Evolutionary conservation across 2,888 invertebrate genomes (phyloP).

Genomic region (Atherix ibis): DNA sequence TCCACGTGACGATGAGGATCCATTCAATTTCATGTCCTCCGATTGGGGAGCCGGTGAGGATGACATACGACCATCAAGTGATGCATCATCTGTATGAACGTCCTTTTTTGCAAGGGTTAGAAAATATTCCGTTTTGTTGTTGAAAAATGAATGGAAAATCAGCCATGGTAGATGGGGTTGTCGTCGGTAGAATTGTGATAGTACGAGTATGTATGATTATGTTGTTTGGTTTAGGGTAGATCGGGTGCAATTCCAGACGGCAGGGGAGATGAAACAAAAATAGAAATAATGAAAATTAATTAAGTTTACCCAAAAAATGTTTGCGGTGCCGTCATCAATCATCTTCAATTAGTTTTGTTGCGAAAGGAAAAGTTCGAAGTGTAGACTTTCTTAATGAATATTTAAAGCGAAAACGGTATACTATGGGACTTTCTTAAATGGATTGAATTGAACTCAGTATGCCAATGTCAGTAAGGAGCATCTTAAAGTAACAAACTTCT

Average conservation of each 20-base stretch:
- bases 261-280: constrained; percentile 2
- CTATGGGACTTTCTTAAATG: no score
- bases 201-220: no score
- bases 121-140: no score
- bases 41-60: constrained; percentile 22
- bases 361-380: constrained; percentile 6
- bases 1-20: constrained; percentile 28
- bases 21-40: constrained; percentile 24
- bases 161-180: neutral
- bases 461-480: no score
- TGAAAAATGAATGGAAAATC: no score
- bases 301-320: constrained; percentile 10
- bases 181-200: neutral
- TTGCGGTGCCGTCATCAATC: constrained; percentile 12
- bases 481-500: no score
- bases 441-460: no score
- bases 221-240: no score
- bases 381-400: constrained; percentile 8
- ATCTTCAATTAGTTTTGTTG: constrained; percentile 9
- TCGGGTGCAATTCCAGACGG: no score
- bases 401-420: constrained; percentile 2
- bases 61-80: constrained; percentile 25
- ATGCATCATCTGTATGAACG: constrained; percentile 24
- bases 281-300: constrained; percentile 12
- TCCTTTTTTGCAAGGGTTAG: constrained; percentile 16